Evolutionary conservation across 2,797 vertebrate genomes (phyloP).

Genomic region (Morus bassanus): DNA sequence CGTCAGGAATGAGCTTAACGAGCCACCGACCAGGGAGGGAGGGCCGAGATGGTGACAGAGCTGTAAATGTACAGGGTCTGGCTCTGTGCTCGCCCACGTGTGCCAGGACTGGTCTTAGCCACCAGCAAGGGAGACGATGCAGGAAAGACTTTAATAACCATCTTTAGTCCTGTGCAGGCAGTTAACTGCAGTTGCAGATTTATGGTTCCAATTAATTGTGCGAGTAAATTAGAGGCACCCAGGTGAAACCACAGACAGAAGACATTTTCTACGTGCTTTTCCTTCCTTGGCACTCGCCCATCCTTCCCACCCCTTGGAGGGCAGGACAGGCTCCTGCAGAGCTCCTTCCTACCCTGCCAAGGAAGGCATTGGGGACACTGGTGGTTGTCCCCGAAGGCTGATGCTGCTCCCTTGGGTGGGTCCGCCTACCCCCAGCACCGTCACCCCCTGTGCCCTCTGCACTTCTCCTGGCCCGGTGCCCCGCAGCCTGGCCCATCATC

Average conservation of each 20-base stretch:
- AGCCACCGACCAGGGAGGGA: rapidly evolving
- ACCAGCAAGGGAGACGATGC: background rate
- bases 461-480: background rate
- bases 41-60: rapidly evolving
- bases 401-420: background rate
- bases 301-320: background rate
- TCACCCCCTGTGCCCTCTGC: rapidly evolving
- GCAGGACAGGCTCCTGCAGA: background rate
- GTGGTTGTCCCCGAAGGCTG: background rate
- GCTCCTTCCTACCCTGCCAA: rapidly evolving
- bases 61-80: rapidly evolving
- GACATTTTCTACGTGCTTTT: background rate
- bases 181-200: background rate
- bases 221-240: background rate
- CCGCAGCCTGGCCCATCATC: background rate
- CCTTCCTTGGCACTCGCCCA: background rate
- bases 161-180: background rate
- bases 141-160: background rate
- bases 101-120: rapidly evolving
- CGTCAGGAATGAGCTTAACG: rapidly evolving
- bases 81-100: rapidly evolving
- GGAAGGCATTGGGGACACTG: rapidly evolving
- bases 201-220: background rate
- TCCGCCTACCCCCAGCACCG: background rate
- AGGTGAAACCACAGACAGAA: background rate